phyloP scores from a whole-genome alignment of 2,797 vertebrate genomes.

The Tragopan temminckii region DNA sequence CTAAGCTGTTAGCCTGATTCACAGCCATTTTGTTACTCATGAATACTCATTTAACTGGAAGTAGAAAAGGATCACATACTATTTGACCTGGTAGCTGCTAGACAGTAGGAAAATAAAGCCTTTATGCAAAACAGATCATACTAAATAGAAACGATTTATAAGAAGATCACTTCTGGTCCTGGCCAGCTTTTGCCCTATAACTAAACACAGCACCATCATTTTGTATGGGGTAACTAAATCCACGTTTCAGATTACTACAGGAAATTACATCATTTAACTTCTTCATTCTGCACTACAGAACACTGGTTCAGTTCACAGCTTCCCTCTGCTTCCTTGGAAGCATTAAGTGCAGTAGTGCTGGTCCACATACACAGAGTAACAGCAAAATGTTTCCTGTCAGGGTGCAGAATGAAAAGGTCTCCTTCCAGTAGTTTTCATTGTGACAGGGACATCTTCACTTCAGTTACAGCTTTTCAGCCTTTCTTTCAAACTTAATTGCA shows the following conservation, averaged over 20 bases:
- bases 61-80: not conserved
- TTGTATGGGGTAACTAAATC: not conserved
- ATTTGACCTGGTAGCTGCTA: slow-evolving; percentile 46
- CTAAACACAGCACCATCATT: not conserved
- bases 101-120: slow-evolving; percentile 26
- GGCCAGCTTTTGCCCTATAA: not conserved
- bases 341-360: not conserved
- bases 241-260: not conserved
- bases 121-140: slow-evolving; percentile 6
- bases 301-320: not conserved
- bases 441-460: not conserved
- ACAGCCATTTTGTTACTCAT: slow-evolving; percentile 36
- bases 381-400: not conserved
- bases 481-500: not conserved
- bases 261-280: not conserved
- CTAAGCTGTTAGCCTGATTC: not conserved
- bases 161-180: not conserved
- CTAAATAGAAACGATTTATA: slow-evolving; percentile 30
- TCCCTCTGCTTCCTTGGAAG: not conserved
- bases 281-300: not conserved
- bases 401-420: not conserved
- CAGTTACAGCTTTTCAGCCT: not conserved
- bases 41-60: slow-evolving; percentile 16
- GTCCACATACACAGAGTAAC: not conserved
- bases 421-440: not conserved